Conservation (phyloP, 2,113 vertebrate genomes). For the Actenoides lindsayi region DNA sequence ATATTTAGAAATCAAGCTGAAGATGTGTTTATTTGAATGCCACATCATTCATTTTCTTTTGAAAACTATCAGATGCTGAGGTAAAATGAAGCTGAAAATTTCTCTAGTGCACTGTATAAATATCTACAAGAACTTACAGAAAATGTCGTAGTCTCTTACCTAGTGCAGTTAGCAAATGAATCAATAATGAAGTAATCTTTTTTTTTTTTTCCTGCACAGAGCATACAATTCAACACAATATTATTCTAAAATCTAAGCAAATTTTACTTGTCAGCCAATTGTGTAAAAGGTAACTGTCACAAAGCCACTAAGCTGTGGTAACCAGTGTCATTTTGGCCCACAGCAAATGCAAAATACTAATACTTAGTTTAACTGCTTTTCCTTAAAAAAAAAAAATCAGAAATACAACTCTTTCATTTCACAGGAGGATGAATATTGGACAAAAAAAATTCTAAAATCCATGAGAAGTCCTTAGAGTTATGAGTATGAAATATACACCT, state of each 20-base stretch:
- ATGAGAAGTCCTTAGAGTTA: background rate
- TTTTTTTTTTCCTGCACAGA: background rate
- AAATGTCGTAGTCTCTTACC: background rate
- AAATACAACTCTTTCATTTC: background rate
- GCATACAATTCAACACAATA: background rate
- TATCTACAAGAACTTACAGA: background rate
- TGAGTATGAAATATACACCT: background rate
- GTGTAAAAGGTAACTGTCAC: background rate
- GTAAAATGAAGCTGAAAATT: background rate
- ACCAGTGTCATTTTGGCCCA: background rate
- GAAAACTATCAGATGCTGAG: background rate
- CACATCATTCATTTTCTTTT: background rate
- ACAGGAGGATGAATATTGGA: background rate
- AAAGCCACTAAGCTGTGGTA: background rate
- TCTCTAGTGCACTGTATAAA: background rate
- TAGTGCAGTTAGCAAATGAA: background rate
- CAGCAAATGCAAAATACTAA: background rate
- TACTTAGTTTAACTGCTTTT: background rate
- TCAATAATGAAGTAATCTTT: background rate
- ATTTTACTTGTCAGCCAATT: background rate
- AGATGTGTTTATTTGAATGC: background rate
- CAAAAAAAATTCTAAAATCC: background rate
- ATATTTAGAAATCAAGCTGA: background rate
- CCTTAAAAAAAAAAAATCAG: background rate
- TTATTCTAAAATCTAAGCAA: background rate